These are phyloP conservation scores for Phymanthus crucifer DNA, from an alignment of 92 coral and sea anemone species.

Conservation along the genomic window DNA sequence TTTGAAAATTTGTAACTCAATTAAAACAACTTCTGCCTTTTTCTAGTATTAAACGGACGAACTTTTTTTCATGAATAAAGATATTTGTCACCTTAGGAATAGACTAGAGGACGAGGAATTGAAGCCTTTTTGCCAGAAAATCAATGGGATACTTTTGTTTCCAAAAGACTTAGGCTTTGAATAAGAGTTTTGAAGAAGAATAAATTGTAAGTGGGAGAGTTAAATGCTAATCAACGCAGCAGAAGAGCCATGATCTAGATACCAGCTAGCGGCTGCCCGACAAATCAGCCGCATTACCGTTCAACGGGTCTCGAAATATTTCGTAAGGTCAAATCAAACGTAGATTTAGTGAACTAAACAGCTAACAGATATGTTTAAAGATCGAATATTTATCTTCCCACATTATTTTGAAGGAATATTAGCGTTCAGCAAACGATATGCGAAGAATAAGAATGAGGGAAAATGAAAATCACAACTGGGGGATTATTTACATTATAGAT, in stretches of 20 bases:
- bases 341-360: background rate
- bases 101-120: background rate
- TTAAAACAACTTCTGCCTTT: background rate
- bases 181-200: too few species aligned
- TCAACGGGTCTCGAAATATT: background rate
- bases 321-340: background rate
- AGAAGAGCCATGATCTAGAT: background rate
- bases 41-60: background rate
- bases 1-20: background rate
- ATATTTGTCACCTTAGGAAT: background rate
- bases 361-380: background rate
- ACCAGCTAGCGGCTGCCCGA: background rate
- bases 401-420: conserved; percentile 2
- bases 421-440: background rate
- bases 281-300: background rate
- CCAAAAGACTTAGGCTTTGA: too few species aligned
- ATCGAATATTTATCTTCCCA: background rate
- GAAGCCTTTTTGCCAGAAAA: background rate
- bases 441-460: background rate
- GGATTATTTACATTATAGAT: background rate
- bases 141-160: background rate
- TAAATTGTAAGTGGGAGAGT: too few species aligned
- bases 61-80: background rate
- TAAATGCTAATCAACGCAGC: too few species aligned
- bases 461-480: background rate